These are phyloP conservation scores for Drosophila aldrichi DNA, from an alignment of 2,888 invertebrate species.

Conservation along the genomic window DNA sequence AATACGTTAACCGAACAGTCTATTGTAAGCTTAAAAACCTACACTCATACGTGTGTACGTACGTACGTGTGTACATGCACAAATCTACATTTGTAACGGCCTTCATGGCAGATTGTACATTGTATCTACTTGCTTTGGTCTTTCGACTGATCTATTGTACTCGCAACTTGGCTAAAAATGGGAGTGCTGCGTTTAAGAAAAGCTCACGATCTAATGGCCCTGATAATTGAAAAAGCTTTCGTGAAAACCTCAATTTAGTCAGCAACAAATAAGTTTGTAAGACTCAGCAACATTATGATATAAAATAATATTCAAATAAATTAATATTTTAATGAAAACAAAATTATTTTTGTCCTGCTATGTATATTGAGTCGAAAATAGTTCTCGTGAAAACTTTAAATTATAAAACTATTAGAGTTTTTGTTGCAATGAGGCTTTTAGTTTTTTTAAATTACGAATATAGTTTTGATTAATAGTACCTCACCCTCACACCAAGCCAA, in stretches of 20 bases:
- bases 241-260: constrained; percentile 8
- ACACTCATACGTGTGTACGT: constrained; percentile 9
- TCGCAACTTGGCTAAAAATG: constrained; percentile 38
- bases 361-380: too few relatives aligned
- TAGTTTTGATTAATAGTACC: constrained; percentile 33
- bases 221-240: constrained; percentile 55
- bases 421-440: neutral
- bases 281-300: neutral
- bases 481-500: constrained; percentile 48
- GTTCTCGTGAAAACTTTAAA: neutral
- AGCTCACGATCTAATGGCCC: constrained; percentile 45
- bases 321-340: too few relatives aligned
- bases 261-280: neutral
- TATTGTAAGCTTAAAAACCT: constrained; percentile 48
- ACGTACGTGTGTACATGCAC: constrained; percentile 20
- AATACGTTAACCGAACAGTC: constrained; percentile 35
- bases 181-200: constrained; percentile 60
- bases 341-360: too few relatives aligned
- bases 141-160: constrained; percentile 51
- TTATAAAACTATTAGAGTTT: neutral
- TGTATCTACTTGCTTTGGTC: constrained; percentile 43
- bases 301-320: neutral
- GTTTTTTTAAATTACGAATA: neutral
- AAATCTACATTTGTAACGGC: constrained; percentile 53
- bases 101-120: constrained; percentile 44